Percentiles rank a stretch among this genome's conserved stretches.
Evolutionary conservation across 2,113 vertebrate genomes (phyloP).

Genomic region (Sceloporus tristichus): DNA sequence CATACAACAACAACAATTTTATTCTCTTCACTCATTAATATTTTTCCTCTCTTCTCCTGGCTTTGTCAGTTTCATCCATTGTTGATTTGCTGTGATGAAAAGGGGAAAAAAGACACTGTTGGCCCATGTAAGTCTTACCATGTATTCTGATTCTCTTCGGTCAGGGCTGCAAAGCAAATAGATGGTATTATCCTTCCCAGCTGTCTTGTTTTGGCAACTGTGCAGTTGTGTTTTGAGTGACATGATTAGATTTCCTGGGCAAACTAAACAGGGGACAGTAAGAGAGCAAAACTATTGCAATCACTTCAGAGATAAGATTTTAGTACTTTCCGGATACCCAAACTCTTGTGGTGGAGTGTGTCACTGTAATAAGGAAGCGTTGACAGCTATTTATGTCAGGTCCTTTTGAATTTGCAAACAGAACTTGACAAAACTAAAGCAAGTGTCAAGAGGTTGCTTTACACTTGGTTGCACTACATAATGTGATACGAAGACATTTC

Average conservation of each 20-base stretch:
- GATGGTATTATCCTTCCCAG: slow-evolving; percentile 32
- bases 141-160: not conserved
- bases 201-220: slow-evolving; percentile 45
- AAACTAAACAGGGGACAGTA: slow-evolving; percentile 36
- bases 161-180: slow-evolving; percentile 33
- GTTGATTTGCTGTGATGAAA: not conserved
- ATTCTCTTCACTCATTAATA: not conserved
- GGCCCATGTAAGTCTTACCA: slow-evolving; percentile 7
- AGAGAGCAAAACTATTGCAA: slow-evolving; percentile 60
- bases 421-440: slow-evolving; percentile 71
- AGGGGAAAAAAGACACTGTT: slow-evolving; percentile 16
- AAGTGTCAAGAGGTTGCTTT: slow-evolving; percentile 70
- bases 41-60: not conserved
- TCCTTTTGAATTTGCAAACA: slow-evolving; percentile 72
- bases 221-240: slow-evolving; percentile 49
- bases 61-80: not conserved
- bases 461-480: slow-evolving; percentile 56
- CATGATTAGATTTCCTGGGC: slow-evolving; percentile 46
- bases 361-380: slow-evolving; percentile 65
- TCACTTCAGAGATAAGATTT: slow-evolving; percentile 57
- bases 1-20: too few relatives aligned
- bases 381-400: slow-evolving; percentile 72
- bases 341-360: slow-evolving; percentile 54
- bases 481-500: slow-evolving; percentile 59
- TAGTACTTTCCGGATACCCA: slow-evolving; percentile 49